Base-by-base conservation (phyloP, 2,797 vertebrate genomes). In the Hirundo rustica region DNA sequence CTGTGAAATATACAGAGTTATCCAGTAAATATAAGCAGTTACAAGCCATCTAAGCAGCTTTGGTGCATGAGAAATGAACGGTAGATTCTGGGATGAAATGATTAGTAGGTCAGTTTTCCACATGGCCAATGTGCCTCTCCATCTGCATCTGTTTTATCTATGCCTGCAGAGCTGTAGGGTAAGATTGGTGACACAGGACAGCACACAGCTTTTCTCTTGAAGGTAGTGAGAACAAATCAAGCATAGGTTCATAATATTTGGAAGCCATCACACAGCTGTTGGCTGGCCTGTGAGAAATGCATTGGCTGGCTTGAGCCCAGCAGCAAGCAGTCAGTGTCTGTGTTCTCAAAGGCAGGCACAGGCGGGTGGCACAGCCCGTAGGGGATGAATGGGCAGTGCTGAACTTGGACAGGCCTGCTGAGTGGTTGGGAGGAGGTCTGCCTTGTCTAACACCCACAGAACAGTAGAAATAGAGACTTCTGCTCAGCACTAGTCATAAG, bases 71-170 rank as follows among this genome's bases (percentile, higher is more conserved):
- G 93, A 92, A 95, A 85, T 47, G 77, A 73, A 45, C 0, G 61
- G 40, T 57, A 61, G 64, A 74, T 89, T 86, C 57, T 92, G 57
- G 78, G 75, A 85, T 92, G 73, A 92, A 86, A 88, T 86, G 23
- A 93, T 96, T 88, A 95, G 55, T 90, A 92, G 94, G 94, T 93
- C 95, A 95, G 83, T 93, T 95, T 96, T 93, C 78, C 92, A 67
- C 88, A 32, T 53, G 85, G 79, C 48, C 83, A 64, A 70, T 82
- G 50, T 1, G 23, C 73, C n/a, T 91, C 42, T 93, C 90, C 53
- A 14, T 93, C 85, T 95, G 79, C n/a, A 4, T 83, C 68, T 88
- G 79, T 82, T 94, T 89, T 71, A 89, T 94, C 84, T 74, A 1
- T 27, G 80, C 74, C 57, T 85, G 64, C 74, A 92, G 83, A 90